Conservation (phyloP, 2,888 invertebrate species). For the Acholoe squamosa region DNA sequence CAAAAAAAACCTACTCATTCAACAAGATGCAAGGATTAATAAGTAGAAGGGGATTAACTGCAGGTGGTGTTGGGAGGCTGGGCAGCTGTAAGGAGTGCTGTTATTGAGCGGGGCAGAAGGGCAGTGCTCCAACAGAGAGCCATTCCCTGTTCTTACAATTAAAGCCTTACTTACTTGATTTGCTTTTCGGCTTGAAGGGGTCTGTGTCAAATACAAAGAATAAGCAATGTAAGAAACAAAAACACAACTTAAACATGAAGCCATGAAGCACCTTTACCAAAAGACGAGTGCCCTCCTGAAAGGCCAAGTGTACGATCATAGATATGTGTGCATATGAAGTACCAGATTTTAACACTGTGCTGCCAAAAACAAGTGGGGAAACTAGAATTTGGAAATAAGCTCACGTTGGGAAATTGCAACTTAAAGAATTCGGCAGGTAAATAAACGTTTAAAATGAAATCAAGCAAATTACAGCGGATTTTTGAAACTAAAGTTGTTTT, state of each 20-base stretch:
- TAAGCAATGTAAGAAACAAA: constrained; percentile 30
- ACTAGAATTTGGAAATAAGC: too few species aligned
- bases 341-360: too few species aligned
- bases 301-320: not conserved
- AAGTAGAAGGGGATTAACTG: not conserved
- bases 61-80: not conserved
- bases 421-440: too few species aligned
- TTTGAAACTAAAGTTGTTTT: too few species aligned
- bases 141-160: constrained; percentile 30
- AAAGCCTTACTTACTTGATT: constrained; percentile 52
- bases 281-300: not conserved
- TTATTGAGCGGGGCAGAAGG: not conserved
- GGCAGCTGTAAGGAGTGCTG: not conserved
- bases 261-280: not conserved
- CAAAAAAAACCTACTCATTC: not conserved
- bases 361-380: too few species aligned
- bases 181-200: constrained; percentile 50
- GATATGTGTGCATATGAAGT: too few species aligned
- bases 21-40: constrained; percentile 16
- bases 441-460: too few species aligned
- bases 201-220: constrained; percentile 55
- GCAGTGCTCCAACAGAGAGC: not conserved
- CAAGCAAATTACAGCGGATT: too few species aligned
- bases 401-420: too few species aligned
- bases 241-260: not conserved